Conservation (phyloP, 2,797 vertebrate species). For the Argya squamiceps region DNA sequence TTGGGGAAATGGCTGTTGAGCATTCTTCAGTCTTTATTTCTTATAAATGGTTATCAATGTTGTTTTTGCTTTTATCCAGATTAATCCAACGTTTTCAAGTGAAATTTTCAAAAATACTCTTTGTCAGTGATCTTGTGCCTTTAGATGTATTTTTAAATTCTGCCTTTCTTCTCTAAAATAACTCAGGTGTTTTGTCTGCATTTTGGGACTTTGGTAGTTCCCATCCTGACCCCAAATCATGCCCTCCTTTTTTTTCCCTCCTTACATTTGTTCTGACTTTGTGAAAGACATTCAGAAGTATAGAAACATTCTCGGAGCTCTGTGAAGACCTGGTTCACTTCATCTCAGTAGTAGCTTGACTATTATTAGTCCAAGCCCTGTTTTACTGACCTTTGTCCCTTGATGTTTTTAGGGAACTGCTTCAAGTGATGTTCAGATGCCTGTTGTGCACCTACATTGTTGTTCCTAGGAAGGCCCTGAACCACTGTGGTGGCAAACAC, state of each 20-base stretch:
- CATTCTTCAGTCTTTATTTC: background rate
- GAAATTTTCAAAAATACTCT: background rate
- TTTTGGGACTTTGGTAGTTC: background rate
- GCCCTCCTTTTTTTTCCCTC: background rate
- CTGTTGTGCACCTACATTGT: rapidly evolving
- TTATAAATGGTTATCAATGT: background rate
- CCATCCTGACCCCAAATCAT: background rate
- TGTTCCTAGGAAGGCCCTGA: background rate
- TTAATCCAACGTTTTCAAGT: background rate
- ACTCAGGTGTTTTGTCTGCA: background rate
- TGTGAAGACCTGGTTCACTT: background rate
- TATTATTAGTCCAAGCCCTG: constrained; percentile 2
- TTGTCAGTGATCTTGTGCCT: background rate
- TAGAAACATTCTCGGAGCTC: background rate
- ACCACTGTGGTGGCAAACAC: background rate
- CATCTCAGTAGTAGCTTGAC: background rate
- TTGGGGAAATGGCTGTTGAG: background rate
- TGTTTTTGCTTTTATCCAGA: background rate
- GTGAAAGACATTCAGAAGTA: background rate
- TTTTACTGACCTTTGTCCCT: background rate
- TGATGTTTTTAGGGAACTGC: background rate
- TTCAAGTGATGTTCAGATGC: background rate
- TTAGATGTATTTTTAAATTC: background rate
- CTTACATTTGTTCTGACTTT: background rate
- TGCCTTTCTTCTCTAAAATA: background rate